These are phyloP conservation scores for Cyprinodon tularosa DNA, from an alignment of 2,113 vertebrate genomes.

Conservation along the genomic window DNA sequence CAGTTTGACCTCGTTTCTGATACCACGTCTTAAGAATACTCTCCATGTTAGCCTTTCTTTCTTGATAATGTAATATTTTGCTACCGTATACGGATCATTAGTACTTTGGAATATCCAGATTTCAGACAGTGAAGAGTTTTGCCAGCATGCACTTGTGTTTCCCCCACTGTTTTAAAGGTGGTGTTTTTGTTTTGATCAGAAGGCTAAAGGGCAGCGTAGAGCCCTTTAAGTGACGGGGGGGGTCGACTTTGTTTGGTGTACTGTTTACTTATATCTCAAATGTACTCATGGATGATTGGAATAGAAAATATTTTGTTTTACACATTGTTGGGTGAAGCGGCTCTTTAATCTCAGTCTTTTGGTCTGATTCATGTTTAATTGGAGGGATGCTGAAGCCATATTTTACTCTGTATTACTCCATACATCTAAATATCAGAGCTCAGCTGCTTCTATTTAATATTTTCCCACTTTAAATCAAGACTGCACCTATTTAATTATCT, in stretches of 20 bases:
- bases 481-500: too few relatives aligned
- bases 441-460: too few relatives aligned
- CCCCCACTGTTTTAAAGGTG: conserved; percentile 59
- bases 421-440: too few relatives aligned
- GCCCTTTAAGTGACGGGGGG: conserved; percentile 48
- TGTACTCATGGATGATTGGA: conserved; percentile 71
- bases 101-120: conserved; percentile 80
- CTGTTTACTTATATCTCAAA: conserved; percentile 68
- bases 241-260: conserved; percentile 69
- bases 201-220: conserved; percentile 49
- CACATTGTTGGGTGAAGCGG: conserved; percentile 40
- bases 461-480: too few relatives aligned
- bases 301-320: conserved; percentile 76
- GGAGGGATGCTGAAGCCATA: too few relatives aligned
- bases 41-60: conserved; percentile 74
- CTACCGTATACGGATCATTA: conserved; percentile 79
- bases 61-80: conserved; percentile 81
- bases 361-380: too few relatives aligned
- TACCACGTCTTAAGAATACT: conserved; percentile 70
- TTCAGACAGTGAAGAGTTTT: conserved; percentile 73
- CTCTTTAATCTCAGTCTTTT: conserved; percentile 18
- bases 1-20: conserved; percentile 74
- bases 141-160: conserved; percentile 81
- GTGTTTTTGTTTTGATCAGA: conserved; percentile 38
- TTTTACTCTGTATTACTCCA: too few relatives aligned